These are phyloP conservation scores for Pyxicephalus adspersus DNA, from an alignment of 2,113 vertebrate genomes.

Conservation along the genomic window DNA sequence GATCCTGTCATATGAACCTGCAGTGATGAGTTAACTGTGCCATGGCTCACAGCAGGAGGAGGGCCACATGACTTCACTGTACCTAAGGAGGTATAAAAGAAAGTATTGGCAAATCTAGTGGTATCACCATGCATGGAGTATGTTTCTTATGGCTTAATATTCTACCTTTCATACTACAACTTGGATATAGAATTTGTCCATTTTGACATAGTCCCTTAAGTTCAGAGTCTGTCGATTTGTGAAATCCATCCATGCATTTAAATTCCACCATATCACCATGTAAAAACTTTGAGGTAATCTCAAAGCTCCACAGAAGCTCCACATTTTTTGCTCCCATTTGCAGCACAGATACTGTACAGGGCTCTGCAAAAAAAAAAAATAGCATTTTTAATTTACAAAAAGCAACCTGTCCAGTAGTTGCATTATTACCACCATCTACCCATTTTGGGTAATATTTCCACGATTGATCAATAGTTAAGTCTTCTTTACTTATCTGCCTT, in stretches of 20 bases:
- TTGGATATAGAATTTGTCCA: constrained; percentile 69
- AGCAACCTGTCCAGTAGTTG: too few relatives aligned
- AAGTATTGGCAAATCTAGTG: background rate
- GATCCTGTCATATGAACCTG: constrained; percentile 24
- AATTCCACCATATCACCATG: constrained; percentile 78
- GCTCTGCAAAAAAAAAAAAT: constrained; percentile 67
- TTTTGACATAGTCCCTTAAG: constrained; percentile 67
- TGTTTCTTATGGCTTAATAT: background rate
- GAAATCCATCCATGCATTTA: constrained; percentile 69
- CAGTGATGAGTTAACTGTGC: background rate
- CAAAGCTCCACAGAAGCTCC: constrained; percentile 70
- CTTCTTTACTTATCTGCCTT: too few relatives aligned
- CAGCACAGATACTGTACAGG: constrained; percentile 63
- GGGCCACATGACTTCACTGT: constrained; percentile 3
- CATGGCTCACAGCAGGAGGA: constrained; percentile 23
- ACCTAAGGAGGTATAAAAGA: background rate
- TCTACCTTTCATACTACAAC: constrained; percentile 71
- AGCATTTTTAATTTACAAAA: background rate
- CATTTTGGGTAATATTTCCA: too few relatives aligned
- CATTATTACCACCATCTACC: too few relatives aligned
- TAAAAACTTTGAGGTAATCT: constrained; percentile 65
- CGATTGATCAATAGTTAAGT: too few relatives aligned
- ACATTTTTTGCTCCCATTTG: constrained; percentile 66
- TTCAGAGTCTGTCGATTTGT: constrained; percentile 59
- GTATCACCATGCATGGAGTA: background rate